These are phyloP conservation scores for Verasper variegatus DNA, from an alignment of 2,113 vertebrate genomes.

Conservation along the genomic window DNA sequence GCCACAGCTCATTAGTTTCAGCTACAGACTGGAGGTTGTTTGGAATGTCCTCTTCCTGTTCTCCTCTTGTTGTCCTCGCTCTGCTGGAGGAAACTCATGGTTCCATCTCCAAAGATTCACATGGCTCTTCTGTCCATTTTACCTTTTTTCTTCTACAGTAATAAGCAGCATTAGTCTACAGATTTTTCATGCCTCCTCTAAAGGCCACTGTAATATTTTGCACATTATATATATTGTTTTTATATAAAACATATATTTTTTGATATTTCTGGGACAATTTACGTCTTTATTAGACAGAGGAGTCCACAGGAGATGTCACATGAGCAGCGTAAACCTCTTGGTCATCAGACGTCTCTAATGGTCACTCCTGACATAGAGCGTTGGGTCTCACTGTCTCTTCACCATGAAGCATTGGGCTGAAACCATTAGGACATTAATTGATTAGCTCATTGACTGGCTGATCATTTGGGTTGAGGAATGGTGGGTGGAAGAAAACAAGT, in stretches of 20 bases:
- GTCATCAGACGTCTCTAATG: background rate
- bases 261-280: background rate
- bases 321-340: background rate
- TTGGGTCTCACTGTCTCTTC: background rate
- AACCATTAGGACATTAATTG: too few relatives aligned
- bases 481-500: too few relatives aligned
- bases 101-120: background rate
- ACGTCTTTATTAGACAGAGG: background rate
- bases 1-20: conserved; percentile 23
- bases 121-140: background rate
- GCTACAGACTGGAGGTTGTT: background rate
- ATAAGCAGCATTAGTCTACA: background rate
- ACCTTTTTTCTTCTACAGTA: background rate
- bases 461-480: too few relatives aligned
- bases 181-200: background rate
- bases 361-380: background rate
- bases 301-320: background rate
- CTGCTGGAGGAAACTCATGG: conserved; percentile 14
- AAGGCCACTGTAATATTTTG: background rate
- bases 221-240: too few relatives aligned
- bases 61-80: background rate
- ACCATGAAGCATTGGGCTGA: background rate
- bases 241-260: background rate
- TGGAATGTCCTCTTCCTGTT: background rate
- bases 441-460: too few relatives aligned